A percentile compares a stretch with the other conserved stretches of the same genome.
phyloP scores from a whole-genome alignment of 1,140 invertebrate genomes.

The Drosophila ficusphila region DNA sequence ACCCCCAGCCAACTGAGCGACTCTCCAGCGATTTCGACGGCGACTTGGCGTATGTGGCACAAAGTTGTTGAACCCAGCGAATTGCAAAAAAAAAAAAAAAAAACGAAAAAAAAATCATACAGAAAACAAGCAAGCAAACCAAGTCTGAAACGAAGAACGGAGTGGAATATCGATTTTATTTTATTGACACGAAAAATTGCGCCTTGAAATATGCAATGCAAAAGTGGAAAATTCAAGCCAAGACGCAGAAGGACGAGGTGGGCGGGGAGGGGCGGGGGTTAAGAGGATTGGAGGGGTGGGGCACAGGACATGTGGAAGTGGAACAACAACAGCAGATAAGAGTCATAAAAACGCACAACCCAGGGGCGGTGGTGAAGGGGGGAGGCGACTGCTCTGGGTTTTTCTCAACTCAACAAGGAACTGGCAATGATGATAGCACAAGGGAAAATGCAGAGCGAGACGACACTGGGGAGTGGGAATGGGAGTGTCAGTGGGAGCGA shows the following conservation, averaged over 20 bases:
- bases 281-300: background rate
- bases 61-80: constrained; percentile 63
- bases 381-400: constrained; percentile 16
- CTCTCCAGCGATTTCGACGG: background rate
- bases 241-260: no score
- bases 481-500: no score
- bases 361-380: background rate
- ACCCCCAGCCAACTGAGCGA: background rate
- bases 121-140: background rate
- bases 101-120: background rate
- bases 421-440: constrained; percentile 6
- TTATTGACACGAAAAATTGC: constrained; percentile 78
- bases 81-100: constrained; percentile 31
- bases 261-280: background rate
- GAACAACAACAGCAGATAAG: constrained; percentile 68
- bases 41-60: constrained; percentile 49
- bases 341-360: constrained; percentile 73
- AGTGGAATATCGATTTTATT: constrained; percentile 67
- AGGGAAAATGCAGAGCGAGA: background rate
- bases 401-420: constrained; percentile 36
- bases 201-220: constrained; percentile 76
- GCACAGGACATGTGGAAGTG: constrained; percentile 33
- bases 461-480: no score
- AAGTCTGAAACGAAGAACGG: constrained; percentile 10
- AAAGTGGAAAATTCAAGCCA: constrained; percentile 58